Percentiles rank a stretch among this genome's conserved stretches.
Conservation (phyloP, 2,113 vertebrate species). For the Cygnus atratus region DNA sequence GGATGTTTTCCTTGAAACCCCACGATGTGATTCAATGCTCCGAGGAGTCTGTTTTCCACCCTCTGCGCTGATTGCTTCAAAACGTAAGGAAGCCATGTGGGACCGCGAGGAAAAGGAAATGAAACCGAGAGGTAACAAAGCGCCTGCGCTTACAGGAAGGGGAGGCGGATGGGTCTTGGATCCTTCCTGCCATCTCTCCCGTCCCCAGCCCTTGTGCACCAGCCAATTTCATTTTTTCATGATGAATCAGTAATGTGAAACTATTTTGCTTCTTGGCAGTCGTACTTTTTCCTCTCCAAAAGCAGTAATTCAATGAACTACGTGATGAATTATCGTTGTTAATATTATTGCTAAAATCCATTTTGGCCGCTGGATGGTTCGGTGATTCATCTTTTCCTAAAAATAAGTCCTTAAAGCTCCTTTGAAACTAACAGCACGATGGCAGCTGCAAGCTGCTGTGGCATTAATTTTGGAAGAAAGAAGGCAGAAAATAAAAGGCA, state of each 20-base stretch:
- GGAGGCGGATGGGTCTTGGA: neutral
- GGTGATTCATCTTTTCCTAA: slow-evolving; percentile 38
- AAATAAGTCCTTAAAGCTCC: slow-evolving; percentile 32
- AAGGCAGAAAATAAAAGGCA: neutral
- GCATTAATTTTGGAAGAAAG: slow-evolving; percentile 32
- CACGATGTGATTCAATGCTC: neutral
- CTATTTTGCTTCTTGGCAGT: slow-evolving; percentile 46
- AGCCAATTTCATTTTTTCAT: slow-evolving; percentile 27
- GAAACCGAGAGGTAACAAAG: slow-evolving; percentile 28
- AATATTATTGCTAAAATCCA: slow-evolving; percentile 36
- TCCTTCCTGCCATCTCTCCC: neutral
- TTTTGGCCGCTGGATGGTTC: neutral
- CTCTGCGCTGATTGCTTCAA: neutral
- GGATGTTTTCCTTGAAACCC: slow-evolving; percentile 8
- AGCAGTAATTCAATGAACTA: slow-evolving; percentile 6
- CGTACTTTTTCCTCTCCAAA: slow-evolving; percentile 1
- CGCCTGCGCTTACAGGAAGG: neutral
- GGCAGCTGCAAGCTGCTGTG: slow-evolving; percentile 51
- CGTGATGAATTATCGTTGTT: neutral
- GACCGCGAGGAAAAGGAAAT: slow-evolving; percentile 10
- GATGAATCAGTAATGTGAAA: slow-evolving; percentile 50
- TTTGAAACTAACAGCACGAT: slow-evolving; percentile 10
- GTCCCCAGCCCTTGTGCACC: neutral
- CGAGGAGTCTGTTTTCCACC: neutral
- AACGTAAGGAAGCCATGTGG: slow-evolving; percentile 22